These are phyloP conservation scores for Arctocebus calabarensis DNA, from an alignment of 2,797 vertebrate genomes.

Conservation along the genomic window DNA sequence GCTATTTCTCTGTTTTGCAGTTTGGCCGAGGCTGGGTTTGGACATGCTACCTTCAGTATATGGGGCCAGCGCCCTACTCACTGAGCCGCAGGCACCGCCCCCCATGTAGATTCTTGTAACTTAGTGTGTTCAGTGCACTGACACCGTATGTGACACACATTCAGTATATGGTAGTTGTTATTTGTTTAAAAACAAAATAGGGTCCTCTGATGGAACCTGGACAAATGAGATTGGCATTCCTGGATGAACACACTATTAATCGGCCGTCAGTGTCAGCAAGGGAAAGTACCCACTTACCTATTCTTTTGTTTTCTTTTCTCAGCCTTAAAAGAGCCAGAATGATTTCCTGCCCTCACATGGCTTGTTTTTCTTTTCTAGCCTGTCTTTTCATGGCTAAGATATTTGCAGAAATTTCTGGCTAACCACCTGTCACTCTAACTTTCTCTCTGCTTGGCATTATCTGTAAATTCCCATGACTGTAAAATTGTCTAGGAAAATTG, in stretches of 20 bases:
- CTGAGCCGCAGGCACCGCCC: too few species aligned
- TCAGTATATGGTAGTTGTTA: neutral
- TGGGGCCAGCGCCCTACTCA: too few species aligned
- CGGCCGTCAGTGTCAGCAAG: neutral
- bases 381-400: neutral
- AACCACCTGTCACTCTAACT: neutral
- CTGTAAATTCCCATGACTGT: neutral
- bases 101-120: neutral
- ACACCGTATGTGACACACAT: neutral
- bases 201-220: neutral
- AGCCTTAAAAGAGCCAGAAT: neutral
- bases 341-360: neutral
- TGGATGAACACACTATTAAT: neutral
- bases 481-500: neutral
- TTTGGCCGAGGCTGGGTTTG: too few species aligned
- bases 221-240: neutral
- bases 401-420: constrained; percentile 17
- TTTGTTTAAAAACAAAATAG: neutral
- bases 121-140: neutral
- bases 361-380: neutral
- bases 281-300: neutral
- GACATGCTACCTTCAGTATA: too few species aligned
- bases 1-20: too few species aligned
- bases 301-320: neutral
- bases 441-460: neutral